These are phyloP conservation scores for Rhogogaster chlorosoma DNA, from an alignment of 2,888 invertebrate species.

Conservation along the genomic window DNA sequence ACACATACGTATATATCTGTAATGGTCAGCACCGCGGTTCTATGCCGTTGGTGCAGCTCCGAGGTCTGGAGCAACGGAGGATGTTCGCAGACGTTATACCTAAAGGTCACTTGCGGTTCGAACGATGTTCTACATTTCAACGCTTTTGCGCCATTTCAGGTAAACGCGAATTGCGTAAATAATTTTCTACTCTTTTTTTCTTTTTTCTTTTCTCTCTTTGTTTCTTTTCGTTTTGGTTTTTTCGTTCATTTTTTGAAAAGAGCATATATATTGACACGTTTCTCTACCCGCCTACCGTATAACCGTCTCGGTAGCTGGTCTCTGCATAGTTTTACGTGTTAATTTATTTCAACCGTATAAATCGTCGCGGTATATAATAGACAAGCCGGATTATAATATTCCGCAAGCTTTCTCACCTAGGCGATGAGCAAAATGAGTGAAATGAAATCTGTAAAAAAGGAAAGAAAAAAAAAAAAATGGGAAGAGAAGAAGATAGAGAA, in stretches of 20 bases:
- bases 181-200: background rate
- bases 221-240: background rate
- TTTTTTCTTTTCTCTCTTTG: background rate
- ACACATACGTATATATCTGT: background rate
- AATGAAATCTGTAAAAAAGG: background rate
- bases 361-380: background rate
- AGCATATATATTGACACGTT: background rate
- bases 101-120: slow-evolving; percentile 43
- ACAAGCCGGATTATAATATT: background rate
- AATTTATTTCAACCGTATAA: background rate
- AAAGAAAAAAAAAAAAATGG: background rate
- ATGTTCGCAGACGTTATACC: background rate
- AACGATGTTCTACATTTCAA: slow-evolving; percentile 46
- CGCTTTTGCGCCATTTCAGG: slow-evolving; percentile 41
- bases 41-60: background rate
- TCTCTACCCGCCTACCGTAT: background rate
- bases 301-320: too few species aligned
- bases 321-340: background rate
- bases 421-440: background rate
- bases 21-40: background rate
- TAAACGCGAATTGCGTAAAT: slow-evolving; percentile 31
- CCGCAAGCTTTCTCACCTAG: background rate
- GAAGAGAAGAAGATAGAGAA: background rate
- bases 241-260: background rate
- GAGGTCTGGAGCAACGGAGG: slow-evolving; percentile 37